These are phyloP conservation scores for Leucophora obtusa DNA, from an alignment of 2,888 invertebrate genomes.

Conservation along the genomic window DNA sequence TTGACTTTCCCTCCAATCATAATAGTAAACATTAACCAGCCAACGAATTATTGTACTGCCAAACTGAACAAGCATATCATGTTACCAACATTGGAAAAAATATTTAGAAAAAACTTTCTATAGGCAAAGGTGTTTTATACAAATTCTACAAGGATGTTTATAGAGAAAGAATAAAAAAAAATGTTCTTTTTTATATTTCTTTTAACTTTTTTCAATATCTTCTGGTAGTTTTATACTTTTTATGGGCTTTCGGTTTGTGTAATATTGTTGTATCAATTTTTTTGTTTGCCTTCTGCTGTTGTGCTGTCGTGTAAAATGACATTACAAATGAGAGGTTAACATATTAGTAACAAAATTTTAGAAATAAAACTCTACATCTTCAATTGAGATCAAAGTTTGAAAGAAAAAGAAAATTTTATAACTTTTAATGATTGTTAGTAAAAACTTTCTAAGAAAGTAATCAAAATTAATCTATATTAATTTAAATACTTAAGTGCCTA, in stretches of 20 bases:
- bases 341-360: conserved; percentile 38
- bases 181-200: neutral
- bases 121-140: conserved; percentile 39
- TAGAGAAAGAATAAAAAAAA: conserved; percentile 6
- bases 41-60: conserved; percentile 36
- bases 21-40: conserved; percentile 47
- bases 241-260: conserved; percentile 34
- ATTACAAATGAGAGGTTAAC: conserved; percentile 57
- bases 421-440: too few relatives aligned
- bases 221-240: conserved; percentile 24
- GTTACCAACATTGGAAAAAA: neutral
- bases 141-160: conserved; percentile 7
- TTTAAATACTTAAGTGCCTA: too few relatives aligned
- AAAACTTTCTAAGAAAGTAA: too few relatives aligned
- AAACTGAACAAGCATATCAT: conserved; percentile 44
- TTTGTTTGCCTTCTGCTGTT: neutral
- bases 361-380: conserved; percentile 30
- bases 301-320: conserved; percentile 19
- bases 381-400: conserved; percentile 51
- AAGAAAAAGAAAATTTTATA: too few relatives aligned
- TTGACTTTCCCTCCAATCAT: conserved; percentile 21
- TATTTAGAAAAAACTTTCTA: conserved; percentile 28
- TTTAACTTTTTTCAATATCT: conserved; percentile 42
- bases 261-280: conserved; percentile 44
- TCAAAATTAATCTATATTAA: too few relatives aligned